phyloP scores from a whole-genome alignment of 2,113 vertebrate genomes.

The Orthonyx spaldingii region DNA sequence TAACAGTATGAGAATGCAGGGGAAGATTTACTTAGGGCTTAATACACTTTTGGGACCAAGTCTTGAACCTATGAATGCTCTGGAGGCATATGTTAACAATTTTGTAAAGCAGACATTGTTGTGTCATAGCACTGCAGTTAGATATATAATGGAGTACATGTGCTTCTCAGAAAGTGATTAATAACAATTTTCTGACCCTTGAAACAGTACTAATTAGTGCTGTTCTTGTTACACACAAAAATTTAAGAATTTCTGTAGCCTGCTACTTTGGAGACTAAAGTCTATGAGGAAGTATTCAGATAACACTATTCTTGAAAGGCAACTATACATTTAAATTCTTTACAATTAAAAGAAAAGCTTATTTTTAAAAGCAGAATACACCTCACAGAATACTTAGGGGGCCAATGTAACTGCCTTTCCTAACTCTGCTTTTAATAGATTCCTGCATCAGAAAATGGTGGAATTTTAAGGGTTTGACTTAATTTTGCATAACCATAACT shows the following conservation, averaged over 20 bases:
- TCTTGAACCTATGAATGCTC: neutral
- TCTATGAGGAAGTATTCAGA: neutral
- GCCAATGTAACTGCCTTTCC: neutral
- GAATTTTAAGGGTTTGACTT: neutral
- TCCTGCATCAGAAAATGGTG: neutral
- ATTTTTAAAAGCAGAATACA: neutral
- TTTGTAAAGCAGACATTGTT: neutral
- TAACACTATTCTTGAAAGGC: neutral
- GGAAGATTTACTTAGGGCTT: neutral
- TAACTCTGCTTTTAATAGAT: neutral
- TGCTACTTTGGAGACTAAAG: neutral
- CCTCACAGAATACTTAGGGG: neutral
- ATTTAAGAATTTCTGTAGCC: neutral
- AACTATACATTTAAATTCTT: neutral
- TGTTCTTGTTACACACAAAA: neutral
- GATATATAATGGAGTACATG: neutral
- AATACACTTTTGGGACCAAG: neutral
- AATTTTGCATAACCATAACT: neutral
- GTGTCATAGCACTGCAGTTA: neutral
- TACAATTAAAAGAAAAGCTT: neutral
- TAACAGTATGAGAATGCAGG: neutral
- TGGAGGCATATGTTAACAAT: neutral
- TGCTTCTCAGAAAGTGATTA: neutral
- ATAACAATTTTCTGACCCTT: neutral
- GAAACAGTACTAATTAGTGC: neutral